phyloP scores from a whole-genome alignment of 2,797 vertebrate species.

The Intellagama lesueurii region DNA sequence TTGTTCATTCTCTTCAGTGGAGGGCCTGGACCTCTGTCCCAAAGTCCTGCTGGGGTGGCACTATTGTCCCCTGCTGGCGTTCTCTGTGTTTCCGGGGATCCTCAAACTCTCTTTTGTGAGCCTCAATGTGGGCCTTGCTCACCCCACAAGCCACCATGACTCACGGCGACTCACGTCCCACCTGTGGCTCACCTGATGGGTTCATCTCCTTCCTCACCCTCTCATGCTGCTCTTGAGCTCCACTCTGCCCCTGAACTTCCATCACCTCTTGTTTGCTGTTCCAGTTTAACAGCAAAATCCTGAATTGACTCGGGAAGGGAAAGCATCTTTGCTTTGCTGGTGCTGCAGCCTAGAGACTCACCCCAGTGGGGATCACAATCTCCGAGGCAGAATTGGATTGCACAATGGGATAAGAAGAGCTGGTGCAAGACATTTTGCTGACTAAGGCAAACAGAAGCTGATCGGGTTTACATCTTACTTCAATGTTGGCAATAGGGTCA shows the following conservation, averaged over 20 bases:
- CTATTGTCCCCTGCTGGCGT: background rate
- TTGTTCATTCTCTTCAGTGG: background rate
- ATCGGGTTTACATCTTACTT: background rate
- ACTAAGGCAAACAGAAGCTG: background rate
- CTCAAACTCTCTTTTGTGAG: background rate
- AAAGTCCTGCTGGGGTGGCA: background rate
- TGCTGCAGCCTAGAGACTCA: background rate
- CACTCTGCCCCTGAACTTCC: background rate
- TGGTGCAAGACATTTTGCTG: background rate
- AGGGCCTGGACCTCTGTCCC: background rate
- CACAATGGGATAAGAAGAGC: too few relatives aligned
- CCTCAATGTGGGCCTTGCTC: background rate
- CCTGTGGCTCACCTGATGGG: background rate
- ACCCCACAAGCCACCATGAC: background rate
- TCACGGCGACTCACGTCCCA: background rate
- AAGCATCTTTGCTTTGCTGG: background rate
- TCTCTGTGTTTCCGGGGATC: background rate
- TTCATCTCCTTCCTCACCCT: background rate
- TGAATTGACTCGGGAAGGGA: background rate
- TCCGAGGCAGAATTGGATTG: too few relatives aligned
- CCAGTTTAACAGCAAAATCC: background rate
- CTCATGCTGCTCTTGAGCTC: background rate
- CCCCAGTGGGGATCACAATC: background rate
- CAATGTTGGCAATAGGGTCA: background rate
- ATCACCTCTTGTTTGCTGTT: background rate